A percentile compares a stretch with the other conserved stretches of the same genome.
These are phyloP conservation scores for Blennius ocellaris DNA, from an alignment of 2,113 vertebrate genomes.

Conservation along the genomic window DNA sequence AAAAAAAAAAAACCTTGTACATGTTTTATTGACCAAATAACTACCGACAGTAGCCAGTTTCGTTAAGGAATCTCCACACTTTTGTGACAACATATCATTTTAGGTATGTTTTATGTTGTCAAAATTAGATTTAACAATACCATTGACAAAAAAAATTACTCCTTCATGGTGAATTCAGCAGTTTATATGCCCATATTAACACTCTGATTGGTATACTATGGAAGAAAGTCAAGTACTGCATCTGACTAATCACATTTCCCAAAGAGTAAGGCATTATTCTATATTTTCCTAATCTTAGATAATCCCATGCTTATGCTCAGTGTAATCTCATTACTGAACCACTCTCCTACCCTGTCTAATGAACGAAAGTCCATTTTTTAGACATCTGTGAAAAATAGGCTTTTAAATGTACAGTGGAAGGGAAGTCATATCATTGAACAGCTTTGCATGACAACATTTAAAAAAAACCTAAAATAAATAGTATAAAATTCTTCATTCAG, in stretches of 20 bases:
- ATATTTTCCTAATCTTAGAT: background rate
- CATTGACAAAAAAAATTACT: constrained; percentile 4
- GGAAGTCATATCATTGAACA: too few relatives aligned
- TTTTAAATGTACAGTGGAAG: background rate
- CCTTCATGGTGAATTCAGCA: background rate
- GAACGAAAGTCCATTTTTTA: background rate
- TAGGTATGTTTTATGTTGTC: background rate
- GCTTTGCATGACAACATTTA: too few relatives aligned
- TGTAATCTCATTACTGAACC: background rate
- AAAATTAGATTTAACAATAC: background rate
- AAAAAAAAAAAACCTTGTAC: background rate
- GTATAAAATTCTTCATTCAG: too few relatives aligned
- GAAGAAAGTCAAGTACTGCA: background rate
- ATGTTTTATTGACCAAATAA: background rate
- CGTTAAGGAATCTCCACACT: background rate
- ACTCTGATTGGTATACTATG: background rate
- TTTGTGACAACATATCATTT: background rate
- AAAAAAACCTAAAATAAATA: too few relatives aligned
- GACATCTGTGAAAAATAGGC: background rate
- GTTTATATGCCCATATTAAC: background rate
- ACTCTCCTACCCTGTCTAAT: background rate
- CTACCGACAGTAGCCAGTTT: background rate
- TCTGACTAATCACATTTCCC: background rate
- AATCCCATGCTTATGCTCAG: background rate
- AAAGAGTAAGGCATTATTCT: background rate